Conservation (phyloP, 2,797 vertebrate species). For the Cirrhinus mrigala region DNA sequence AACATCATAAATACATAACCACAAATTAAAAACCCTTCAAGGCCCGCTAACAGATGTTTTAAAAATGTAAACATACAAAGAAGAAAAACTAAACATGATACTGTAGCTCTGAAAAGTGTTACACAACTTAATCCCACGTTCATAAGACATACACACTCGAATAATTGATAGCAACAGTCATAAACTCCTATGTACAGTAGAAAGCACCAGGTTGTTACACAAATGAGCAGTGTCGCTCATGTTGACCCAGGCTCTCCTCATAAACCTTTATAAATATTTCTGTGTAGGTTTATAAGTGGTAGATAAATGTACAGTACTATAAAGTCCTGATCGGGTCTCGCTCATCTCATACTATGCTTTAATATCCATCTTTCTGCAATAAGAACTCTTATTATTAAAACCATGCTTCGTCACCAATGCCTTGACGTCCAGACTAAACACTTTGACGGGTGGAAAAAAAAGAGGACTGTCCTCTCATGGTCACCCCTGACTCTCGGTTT, state of each 20-base stretch:
- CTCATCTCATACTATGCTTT: slow-evolving; percentile 35
- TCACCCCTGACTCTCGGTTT: slow-evolving; percentile 16
- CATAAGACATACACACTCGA: slow-evolving; percentile 53
- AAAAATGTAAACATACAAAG: slow-evolving; percentile 69
- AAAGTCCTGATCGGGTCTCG: slow-evolving; percentile 27
- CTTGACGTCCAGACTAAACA: slow-evolving; percentile 49
- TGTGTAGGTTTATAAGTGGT: slow-evolving; percentile 12
- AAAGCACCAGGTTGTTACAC: slow-evolving; percentile 59
- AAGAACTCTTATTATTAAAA: slow-evolving; percentile 66
- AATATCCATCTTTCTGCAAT: slow-evolving; percentile 56
- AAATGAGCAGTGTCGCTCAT: slow-evolving; percentile 42
- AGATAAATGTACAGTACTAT: slow-evolving; percentile 35
- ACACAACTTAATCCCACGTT: slow-evolving; percentile 49
- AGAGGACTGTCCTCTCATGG: slow-evolving; percentile 6
- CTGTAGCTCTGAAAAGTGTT: slow-evolving; percentile 62
- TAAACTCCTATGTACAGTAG: slow-evolving; percentile 49
- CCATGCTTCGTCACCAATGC: slow-evolving; percentile 70
- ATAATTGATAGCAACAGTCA: slow-evolving; percentile 50
- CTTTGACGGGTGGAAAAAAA: slow-evolving; percentile 5
- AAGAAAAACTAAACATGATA: slow-evolving; percentile 66
- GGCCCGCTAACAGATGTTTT: slow-evolving; percentile 61
- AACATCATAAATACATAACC: slow-evolving; percentile 77
- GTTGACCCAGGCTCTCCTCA: slow-evolving; percentile 46
- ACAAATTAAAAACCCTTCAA: slow-evolving; percentile 69
- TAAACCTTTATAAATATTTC: slow-evolving; percentile 48